Evolutionary conservation across 92 coral and sea anemone species (phyloP).

Genomic region (Montipora capitata): DNA sequence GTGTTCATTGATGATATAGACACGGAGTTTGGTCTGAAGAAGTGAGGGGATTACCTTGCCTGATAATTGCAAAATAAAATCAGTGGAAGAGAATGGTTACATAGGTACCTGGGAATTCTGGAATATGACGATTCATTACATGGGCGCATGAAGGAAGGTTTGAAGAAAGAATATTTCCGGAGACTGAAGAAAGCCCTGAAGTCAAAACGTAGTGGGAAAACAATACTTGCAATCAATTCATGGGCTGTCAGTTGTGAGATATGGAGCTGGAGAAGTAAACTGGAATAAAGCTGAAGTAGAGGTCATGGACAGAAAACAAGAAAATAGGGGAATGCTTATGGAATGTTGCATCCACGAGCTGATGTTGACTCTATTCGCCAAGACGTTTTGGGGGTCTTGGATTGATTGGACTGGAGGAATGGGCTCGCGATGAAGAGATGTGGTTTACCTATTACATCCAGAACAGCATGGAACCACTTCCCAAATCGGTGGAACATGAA

Average conservation of each 20-base stretch:
- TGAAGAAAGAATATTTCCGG: slow-evolving; percentile 40
- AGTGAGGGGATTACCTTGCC: slow-evolving; percentile 60
- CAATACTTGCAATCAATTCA: slow-evolving; percentile 49
- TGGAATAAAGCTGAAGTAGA: slow-evolving; percentile 58
- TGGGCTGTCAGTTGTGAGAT: slow-evolving; percentile 63
- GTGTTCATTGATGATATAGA: slow-evolving; percentile 55
- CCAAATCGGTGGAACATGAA: slow-evolving; percentile 28
- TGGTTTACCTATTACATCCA: slow-evolving; percentile 46
- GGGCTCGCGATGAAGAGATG: slow-evolving; percentile 45
- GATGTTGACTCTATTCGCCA: slow-evolving; percentile 44
- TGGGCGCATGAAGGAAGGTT: slow-evolving; percentile 17
- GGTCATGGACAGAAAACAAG: slow-evolving; percentile 66
- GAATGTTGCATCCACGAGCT: slow-evolving; percentile 54
- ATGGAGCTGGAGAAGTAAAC: slow-evolving; percentile 55
- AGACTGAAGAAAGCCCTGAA: slow-evolving; percentile 31
- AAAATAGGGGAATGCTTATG: slow-evolving; percentile 47
- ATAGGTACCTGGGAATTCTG: neutral
- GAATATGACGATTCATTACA: slow-evolving; percentile 42
- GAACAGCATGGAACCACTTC: slow-evolving; percentile 37
- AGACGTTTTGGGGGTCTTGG: slow-evolving; percentile 61
- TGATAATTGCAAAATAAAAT: slow-evolving; percentile 29
- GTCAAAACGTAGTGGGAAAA: slow-evolving; percentile 35
- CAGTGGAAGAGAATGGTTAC: neutral
- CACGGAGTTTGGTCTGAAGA: slow-evolving; percentile 63
- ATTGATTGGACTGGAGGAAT: slow-evolving; percentile 49